phyloP scores from a whole-genome alignment of 2,888 invertebrate species.

The Ophioninae sp. region DNA sequence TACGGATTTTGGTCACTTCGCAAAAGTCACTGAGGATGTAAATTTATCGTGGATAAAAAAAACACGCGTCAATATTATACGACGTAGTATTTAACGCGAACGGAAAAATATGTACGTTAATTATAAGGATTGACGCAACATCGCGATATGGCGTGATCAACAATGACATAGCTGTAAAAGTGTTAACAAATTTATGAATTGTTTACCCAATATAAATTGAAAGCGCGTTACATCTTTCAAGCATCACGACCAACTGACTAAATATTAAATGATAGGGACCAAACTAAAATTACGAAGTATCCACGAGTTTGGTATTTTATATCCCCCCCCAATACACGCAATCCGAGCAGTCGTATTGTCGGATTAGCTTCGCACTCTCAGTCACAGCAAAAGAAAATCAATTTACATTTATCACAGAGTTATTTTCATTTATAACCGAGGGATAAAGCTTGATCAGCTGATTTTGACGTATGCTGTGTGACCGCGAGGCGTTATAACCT shows the following conservation, averaged over 20 bases:
- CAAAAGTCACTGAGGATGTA: not conserved
- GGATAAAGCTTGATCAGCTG: conserved; percentile 66
- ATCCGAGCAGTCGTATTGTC: not conserved
- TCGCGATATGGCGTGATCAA: conserved; percentile 29
- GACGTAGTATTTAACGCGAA: conserved; percentile 4
- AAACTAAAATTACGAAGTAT: not conserved
- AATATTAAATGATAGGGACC: not conserved
- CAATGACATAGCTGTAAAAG: conserved; percentile 22
- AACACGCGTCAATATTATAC: conserved; percentile 12
- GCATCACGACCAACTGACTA: conserved; percentile 2
- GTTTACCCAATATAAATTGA: conserved; percentile 29
- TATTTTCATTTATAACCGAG: conserved; percentile 24
- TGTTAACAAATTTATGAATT: conserved; percentile 1
- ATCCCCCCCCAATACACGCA: not conserved
- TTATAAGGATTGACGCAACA: conserved; percentile 23
- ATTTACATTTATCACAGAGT: conserved; percentile 30
- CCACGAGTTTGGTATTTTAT: not conserved
- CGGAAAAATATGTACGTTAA: conserved; percentile 25
- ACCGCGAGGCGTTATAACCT: conserved; percentile 64
- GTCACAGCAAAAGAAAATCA: conserved; percentile 9
- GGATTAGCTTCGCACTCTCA: not conserved
- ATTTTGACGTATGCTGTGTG: conserved; percentile 67
- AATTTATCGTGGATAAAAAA: conserved; percentile 16
- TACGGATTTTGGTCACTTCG: not conserved
- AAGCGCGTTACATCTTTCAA: not conserved